Evolutionary conservation across 2,797 vertebrate genomes (phyloP), one percentile per base, ranked within the genome.

Genomic region (Sebastiscus albofasciatus): DNA sequence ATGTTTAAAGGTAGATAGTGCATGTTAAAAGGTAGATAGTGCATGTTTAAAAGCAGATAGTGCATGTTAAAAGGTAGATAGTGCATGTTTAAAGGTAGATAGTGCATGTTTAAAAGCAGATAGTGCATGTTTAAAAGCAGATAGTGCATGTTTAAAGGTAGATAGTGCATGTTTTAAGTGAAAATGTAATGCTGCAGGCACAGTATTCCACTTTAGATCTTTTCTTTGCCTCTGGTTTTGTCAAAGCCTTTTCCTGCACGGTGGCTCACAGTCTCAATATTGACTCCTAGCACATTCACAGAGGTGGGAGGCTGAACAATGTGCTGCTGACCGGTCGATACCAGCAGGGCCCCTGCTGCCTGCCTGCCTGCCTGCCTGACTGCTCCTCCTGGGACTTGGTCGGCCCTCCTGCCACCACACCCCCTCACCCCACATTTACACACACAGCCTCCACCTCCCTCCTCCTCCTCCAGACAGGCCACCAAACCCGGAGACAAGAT

Each of bases 301-400:
- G 78, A 10, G 74, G 78, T 75, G 84, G 73, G 86, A 86, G 84
- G 75, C 60, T 83, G 82, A 89, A 92, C 92, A 91, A 92, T 92
- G 83, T 73, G 36, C 81, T 65, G 60, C 72, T 71, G 64, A 72
- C 71, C 8, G 80, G 87, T 94, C 92, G 84, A 93, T 94, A 92
- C 56, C 83, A 80, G 39, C 39, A 78, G 86, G 80, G 87, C 82
- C 90, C 83, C 81, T 83, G 79, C 78, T 86, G 89, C 71, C 81
- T 77, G 66, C 31, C 49, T 46, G 80, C 73, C 64, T 7, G 42
- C 49, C 49, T n/a, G 18, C 49, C 13, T 13, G 36, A 14, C 49
- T 72, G 86, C 82, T 86, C 89, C 92, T 92, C 91, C 74, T 82
- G 90, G 87, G 90, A 93, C 84, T 77, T 22, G 76, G 75, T 76